These are phyloP conservation scores for Camptogramma bilineatum DNA, from an alignment of 2,888 invertebrate species.

Conservation along the genomic window DNA sequence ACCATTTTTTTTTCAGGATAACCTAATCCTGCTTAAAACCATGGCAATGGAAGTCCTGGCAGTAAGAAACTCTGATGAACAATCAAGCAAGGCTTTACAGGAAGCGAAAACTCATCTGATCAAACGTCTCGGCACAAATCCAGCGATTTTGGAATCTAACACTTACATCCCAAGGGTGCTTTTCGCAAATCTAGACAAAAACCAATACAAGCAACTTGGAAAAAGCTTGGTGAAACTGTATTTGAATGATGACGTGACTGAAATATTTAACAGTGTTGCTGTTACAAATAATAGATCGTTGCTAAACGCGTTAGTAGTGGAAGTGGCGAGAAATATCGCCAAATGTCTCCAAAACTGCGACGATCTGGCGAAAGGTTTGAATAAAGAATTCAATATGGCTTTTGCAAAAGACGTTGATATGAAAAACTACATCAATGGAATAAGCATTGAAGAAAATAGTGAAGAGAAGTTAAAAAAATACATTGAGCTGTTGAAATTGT, in stretches of 20 bases:
- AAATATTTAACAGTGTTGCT: constrained; percentile 58
- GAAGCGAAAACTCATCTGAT: constrained; percentile 65
- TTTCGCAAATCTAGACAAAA: constrained; percentile 63
- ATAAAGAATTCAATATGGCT: constrained; percentile 65
- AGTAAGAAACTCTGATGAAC: constrained; percentile 43
- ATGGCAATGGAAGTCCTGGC: constrained; percentile 60
- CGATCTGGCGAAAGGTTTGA: constrained; percentile 63
- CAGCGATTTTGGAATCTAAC: constrained; percentile 53
- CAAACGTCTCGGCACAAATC: constrained; percentile 57
- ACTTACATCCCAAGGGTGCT: constrained; percentile 60
- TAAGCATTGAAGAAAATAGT: constrained; percentile 49
- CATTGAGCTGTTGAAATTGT: constrained; percentile 63
- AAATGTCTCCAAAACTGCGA: constrained; percentile 66
- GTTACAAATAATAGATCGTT: constrained; percentile 62
- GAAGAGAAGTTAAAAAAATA: constrained; percentile 56
- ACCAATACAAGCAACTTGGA: constrained; percentile 61
- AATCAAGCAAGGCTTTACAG: constrained; percentile 40
- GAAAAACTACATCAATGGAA: constrained; percentile 55
- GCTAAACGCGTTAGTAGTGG: constrained; percentile 63
- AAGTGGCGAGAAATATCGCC: constrained; percentile 63
- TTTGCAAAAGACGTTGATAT: constrained; percentile 61
- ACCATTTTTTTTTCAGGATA: constrained; percentile 61
- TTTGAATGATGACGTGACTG: constrained; percentile 48
- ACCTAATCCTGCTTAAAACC: constrained; percentile 66
- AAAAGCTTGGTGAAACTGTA: constrained; percentile 66